These are phyloP conservation scores for Syngnathus acus DNA, from an alignment of 2,797 vertebrate genomes.

Conservation along the genomic window DNA sequence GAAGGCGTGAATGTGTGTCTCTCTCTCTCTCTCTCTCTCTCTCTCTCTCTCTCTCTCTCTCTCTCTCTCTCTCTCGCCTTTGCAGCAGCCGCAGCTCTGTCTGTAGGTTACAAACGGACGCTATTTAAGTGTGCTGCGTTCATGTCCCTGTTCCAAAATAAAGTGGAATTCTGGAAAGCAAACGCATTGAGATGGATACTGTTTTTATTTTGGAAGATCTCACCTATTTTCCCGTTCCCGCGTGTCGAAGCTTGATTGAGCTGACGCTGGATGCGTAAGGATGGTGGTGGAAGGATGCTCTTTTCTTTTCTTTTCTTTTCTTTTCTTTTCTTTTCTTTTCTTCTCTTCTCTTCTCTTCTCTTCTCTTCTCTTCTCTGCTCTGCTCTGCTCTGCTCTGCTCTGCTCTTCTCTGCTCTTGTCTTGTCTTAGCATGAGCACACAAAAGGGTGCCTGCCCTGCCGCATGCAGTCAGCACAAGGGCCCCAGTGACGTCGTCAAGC, in stretches of 20 bases:
- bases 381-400: too few relatives aligned
- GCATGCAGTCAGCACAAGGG: conserved; percentile 31
- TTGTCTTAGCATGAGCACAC: conserved; percentile 48
- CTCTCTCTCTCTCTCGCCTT: neutral
- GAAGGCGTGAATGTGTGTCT: conserved; percentile 24
- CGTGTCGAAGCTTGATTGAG: conserved; percentile 16
- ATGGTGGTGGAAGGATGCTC: conserved; percentile 40
- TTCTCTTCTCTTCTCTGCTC: too few relatives aligned
- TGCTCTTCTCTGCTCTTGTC: too few relatives aligned
- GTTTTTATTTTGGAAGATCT: neutral
- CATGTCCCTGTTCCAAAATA: neutral
- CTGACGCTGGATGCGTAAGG: neutral
- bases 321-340: too few relatives aligned
- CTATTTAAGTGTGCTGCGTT: too few relatives aligned
- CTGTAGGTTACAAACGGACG: neutral
- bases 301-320: too few relatives aligned
- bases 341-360: too few relatives aligned
- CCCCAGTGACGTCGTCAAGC: conserved; percentile 16
- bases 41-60: too few relatives aligned
- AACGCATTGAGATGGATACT: neutral
- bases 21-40: too few relatives aligned
- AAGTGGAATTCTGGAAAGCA: neutral
- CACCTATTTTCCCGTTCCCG: conserved; percentile 13
- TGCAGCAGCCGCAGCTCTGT: neutral
- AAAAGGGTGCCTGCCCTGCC: conserved; percentile 13